phyloP scores from a whole-genome alignment of 2,797 vertebrate genomes.

The Lates japonicus region DNA sequence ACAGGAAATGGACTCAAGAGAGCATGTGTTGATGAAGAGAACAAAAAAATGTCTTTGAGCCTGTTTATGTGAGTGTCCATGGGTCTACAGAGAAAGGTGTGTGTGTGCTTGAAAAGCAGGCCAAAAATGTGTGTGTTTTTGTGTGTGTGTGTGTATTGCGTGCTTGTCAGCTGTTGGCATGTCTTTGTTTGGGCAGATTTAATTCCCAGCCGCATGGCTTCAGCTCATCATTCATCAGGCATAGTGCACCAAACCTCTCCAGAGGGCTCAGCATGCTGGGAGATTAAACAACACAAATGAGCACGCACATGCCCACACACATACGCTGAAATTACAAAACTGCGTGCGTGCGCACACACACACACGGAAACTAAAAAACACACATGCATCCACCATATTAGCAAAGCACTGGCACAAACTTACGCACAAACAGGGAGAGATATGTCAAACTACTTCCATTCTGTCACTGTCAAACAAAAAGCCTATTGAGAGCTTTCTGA shows the following conservation, averaged over 20 bases:
- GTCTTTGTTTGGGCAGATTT: slow-evolving; percentile 81
- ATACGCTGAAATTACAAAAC: neutral
- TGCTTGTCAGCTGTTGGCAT: slow-evolving; percentile 72
- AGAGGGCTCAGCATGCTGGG: slow-evolving; percentile 74
- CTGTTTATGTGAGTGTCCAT: slow-evolving; percentile 36
- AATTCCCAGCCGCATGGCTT: slow-evolving; percentile 75
- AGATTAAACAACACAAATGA: slow-evolving; percentile 78
- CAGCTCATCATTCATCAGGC: slow-evolving; percentile 82
- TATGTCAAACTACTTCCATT: slow-evolving; percentile 69
- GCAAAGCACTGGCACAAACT: slow-evolving; percentile 32
- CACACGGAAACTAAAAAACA: slow-evolving; percentile 15
- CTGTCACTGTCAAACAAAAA: slow-evolving; percentile 67
- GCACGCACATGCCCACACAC: slow-evolving; percentile 23
- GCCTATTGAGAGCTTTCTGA: slow-evolving; percentile 43
- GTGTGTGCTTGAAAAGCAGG: slow-evolving; percentile 45
- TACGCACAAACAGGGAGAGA: slow-evolving; percentile 47
- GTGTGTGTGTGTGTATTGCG: slow-evolving; percentile 47
- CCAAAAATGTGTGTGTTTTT: slow-evolving; percentile 43
- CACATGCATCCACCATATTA: slow-evolving; percentile 34
- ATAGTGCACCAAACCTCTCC: slow-evolving; percentile 72
- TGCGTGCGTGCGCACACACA: neutral
- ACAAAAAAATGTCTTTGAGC: slow-evolving; percentile 35
- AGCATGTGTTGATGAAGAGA: slow-evolving; percentile 30
- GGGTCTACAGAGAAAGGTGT: slow-evolving; percentile 22
- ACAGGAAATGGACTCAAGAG: slow-evolving; percentile 23